These are phyloP conservation scores for Sceliomorpha sp. DNA, from an alignment of 2,888 invertebrate genomes.

Conservation along the genomic window DNA sequence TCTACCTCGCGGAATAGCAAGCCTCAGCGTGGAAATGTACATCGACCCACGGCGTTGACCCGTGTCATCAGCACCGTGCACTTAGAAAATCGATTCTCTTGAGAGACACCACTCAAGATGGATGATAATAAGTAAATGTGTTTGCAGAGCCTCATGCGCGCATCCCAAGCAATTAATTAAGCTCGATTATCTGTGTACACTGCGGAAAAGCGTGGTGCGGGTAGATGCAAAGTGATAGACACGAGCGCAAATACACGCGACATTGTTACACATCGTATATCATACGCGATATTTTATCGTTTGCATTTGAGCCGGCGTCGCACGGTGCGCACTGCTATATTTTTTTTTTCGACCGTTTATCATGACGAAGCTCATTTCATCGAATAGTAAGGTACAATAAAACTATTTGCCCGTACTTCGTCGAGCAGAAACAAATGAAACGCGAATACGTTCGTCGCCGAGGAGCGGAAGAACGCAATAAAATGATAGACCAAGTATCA, in stretches of 20 bases:
- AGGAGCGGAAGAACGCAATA: slow-evolving; percentile 11
- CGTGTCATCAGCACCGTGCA: slow-evolving; percentile 66
- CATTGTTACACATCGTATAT: slow-evolving; percentile 53
- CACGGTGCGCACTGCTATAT: too few species aligned
- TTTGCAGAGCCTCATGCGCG: slow-evolving; percentile 72
- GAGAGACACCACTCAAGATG: slow-evolving; percentile 71
- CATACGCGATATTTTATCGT: slow-evolving; percentile 44
- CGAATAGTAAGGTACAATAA: slow-evolving; percentile 17
- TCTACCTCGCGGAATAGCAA: neutral
- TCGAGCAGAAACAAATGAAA: slow-evolving; percentile 28
- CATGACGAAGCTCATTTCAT: slow-evolving; percentile 29
- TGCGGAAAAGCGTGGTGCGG: slow-evolving; percentile 62
- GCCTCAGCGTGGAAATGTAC: slow-evolving; percentile 10
- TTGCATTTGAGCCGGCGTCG: too few species aligned
- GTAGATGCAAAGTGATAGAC: slow-evolving; percentile 67
- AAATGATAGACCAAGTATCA: neutral
- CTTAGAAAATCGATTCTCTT: slow-evolving; percentile 73
- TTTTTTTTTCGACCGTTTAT: slow-evolving; percentile 41
- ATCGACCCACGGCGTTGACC: slow-evolving; percentile 56
- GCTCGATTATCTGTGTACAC: slow-evolving; percentile 77
- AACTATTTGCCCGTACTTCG: slow-evolving; percentile 37
- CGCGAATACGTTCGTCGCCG: neutral
- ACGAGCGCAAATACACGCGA: slow-evolving; percentile 61
- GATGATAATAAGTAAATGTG: slow-evolving; percentile 78
- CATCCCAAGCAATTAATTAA: slow-evolving; percentile 77